Base-by-base conservation (phyloP, 2,888 invertebrate species). In the Macrosiphum euphorbiae region DNA sequence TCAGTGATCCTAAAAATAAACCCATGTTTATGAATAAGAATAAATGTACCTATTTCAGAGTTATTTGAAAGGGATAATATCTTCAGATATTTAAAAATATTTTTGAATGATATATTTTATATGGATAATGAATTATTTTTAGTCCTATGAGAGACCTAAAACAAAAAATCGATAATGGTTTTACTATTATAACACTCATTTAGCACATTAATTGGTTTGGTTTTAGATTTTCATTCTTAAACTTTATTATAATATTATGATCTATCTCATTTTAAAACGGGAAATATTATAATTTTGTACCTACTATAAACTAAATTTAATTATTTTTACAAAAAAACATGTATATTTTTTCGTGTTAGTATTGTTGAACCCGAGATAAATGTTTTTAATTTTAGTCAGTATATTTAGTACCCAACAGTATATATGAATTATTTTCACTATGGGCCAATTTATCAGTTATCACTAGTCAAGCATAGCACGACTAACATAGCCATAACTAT, bases 1-100 rank as follows among this genome's bases (percentile, higher is more conserved):
- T 98, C 98, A 94, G 97, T 97, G 95, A 99, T 96, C 95, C 98
- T 98, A 52, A 50, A 92, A 44, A n/a, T 16, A 61, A 24, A 47
- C 1, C 11, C 47, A 86, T 86, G 41, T 58, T n/a, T n/a, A 88
- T 5, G 44, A 13, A 88, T 35, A 58, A 58, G 5, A 88, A 55
- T 58, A 41, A 26, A 87, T 50, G 50, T n/a, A 58, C 55, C 24
- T 58, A 20, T 87, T 87, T 35, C 20, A n/a, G 20, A 87, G 35
- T 78, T 78, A 3, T 35, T 20, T 24, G 20, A 78, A 67, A 20
- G 8, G 8, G 8, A 78, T 78, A 35, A 78, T 78, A 78, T 78
- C 35, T 8, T 78, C 35, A 28, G 78, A 78, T 35, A 35, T 67
- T 20, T 20, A 35, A 35, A 78, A n/a, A 35, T 7, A 78, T 20